Evolutionary conservation across 2,113 vertebrate species (phyloP), one percentile per base, ranked within the genome.

Genomic region (Tricholaema leucomelas): DNA sequence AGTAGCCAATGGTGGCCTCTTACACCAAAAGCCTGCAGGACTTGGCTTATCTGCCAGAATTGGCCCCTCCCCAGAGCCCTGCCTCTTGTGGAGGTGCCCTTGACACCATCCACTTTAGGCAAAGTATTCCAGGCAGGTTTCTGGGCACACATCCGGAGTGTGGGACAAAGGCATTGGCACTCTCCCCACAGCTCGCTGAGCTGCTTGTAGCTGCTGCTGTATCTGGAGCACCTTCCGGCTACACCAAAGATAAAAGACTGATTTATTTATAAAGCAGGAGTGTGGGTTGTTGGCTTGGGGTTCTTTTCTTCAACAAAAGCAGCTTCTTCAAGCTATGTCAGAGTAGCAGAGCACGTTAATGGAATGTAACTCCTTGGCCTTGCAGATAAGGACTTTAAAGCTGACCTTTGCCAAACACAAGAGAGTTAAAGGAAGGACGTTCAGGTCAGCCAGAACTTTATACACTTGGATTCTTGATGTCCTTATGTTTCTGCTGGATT

Each of bases 71-170:
- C 16, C 16, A 17, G 50, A 28, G 15, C 65, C 55, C 77, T 33
- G 67, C 70, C 50, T 46, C 74, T 6, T 28, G 4, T 52, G 54
- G 92, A 93, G 93, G 78, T 93, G 92, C 87, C 95, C 88, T 73
- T 80, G 92, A 33, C 95, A 90, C 44, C 92, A 85, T 50, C 50
- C 59, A n/a, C 12, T 13, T 30, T 0, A 33, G 1, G 55, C 88
- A 73, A 87, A 87, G 23, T 9, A 27, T 87, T 82, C 50, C 83
- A 76, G 92, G 3, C 35, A 6, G 55, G 63, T 21, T 69, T 35
- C 61, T 6, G 46, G 76, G 72, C 65, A 31, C 8, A 5, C 76
- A 46, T 46, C 44, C 1, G 5, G 56, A 1, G 21, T 2, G 31
- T 1, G 9, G 66, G 30, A 54, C 67, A 5, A 8, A 8, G 42